Conservation (phyloP, 2,797 vertebrate species). For the Eremophila alpestris region DNA sequence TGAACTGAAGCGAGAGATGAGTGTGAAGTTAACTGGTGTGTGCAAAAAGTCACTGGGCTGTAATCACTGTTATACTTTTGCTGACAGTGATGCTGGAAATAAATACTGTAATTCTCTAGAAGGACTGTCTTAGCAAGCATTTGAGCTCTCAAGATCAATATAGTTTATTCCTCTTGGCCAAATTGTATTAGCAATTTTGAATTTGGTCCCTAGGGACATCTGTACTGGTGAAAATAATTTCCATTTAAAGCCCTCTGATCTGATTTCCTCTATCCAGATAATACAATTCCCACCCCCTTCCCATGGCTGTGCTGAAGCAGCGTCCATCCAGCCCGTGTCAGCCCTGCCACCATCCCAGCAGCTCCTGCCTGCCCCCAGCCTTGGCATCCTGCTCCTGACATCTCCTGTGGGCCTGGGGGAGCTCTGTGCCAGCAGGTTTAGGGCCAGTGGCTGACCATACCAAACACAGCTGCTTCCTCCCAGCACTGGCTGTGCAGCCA, state of each 20-base stretch:
- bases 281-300: background rate
- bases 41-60: background rate
- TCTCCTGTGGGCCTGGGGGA: background rate
- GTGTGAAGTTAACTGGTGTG: background rate
- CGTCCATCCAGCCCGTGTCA: rapidly evolving
- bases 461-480: rapidly evolving
- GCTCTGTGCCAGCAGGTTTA: rapidly evolving
- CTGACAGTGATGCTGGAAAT: slow-evolving; percentile 11
- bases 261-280: background rate
- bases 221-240: slow-evolving; percentile 1
- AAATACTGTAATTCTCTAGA: slow-evolving; percentile 10
- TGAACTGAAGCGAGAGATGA: background rate
- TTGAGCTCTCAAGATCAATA: background rate
- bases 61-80: background rate
- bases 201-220: background rate
- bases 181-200: background rate
- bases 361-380: background rate
- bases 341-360: background rate
- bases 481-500: background rate
- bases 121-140: background rate
- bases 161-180: slow-evolving; percentile 6
- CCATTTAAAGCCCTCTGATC: background rate
- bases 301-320: background rate
- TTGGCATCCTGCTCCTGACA: background rate
- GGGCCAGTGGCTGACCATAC: rapidly evolving